phyloP scores from a whole-genome alignment of 37 sponge, comb jelly and placozoan genomes.

The Trichoplax adhaerens region DNA sequence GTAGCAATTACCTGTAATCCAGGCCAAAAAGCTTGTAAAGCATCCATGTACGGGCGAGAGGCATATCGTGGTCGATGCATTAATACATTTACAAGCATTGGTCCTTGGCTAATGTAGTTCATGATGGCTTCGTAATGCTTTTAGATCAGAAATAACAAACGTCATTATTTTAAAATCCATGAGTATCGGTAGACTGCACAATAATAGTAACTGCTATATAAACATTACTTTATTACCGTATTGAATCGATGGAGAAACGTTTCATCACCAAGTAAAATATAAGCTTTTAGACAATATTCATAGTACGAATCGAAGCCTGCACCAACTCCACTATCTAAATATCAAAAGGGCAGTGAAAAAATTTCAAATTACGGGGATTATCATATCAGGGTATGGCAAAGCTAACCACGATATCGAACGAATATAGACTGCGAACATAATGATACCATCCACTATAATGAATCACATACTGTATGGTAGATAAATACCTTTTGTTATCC shows the following conservation, averaged over 20 bases:
- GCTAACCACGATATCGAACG: too few relatives aligned
- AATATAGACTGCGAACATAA: too few relatives aligned
- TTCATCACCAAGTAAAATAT: slow-evolving; percentile 57
- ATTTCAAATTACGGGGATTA: too few relatives aligned
- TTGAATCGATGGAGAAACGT: slow-evolving; percentile 50
- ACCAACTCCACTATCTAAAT: slow-evolving; percentile 49
- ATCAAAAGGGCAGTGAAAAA: neutral
- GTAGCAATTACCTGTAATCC: slow-evolving; percentile 61
- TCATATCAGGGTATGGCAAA: too few relatives aligned
- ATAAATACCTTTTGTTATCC: slow-evolving; percentile 57
- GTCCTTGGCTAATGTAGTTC: slow-evolving; percentile 47
- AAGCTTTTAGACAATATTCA: slow-evolving; percentile 88
- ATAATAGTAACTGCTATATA: neutral
- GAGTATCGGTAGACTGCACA: neutral
- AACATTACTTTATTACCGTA: slow-evolving; percentile 17
- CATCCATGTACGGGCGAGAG: slow-evolving; percentile 55
- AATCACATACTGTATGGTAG: too few relatives aligned
- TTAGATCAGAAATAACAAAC: neutral
- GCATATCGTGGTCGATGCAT: slow-evolving; percentile 43
- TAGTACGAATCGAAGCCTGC: slow-evolving; percentile 96
- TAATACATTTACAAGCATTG: slow-evolving; percentile 53
- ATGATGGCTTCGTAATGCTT: slow-evolving; percentile 75
- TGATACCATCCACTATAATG: too few relatives aligned
- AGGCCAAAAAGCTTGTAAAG: slow-evolving; percentile 95
- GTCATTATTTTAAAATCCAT: neutral